Conservation (phyloP, 2,888 invertebrate genomes). For the Eustalomyia histrio region DNA sequence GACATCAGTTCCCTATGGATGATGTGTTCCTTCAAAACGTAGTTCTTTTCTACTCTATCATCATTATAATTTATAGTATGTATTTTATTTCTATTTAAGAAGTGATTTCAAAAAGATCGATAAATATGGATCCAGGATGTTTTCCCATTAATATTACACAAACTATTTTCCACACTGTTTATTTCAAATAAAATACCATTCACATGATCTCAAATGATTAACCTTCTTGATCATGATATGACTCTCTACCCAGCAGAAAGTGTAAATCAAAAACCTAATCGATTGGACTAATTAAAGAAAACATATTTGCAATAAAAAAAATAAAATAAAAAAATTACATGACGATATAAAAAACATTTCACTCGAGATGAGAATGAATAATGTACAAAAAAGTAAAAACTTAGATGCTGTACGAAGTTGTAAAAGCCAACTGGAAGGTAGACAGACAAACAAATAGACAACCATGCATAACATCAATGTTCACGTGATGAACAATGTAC, state of each 20-base stretch:
- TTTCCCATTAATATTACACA: neutral
- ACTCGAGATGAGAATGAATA: neutral
- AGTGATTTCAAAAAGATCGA: too few species aligned
- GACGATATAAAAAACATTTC: slow-evolving; percentile 12
- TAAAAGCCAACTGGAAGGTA: slow-evolving; percentile 22
- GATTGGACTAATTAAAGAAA: slow-evolving; percentile 76
- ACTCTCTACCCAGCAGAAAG: slow-evolving; percentile 19
- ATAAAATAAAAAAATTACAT: slow-evolving; percentile 26
- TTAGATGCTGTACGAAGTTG: neutral
- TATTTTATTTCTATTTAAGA: too few species aligned
- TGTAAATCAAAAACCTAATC: slow-evolving; percentile 77
- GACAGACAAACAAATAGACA: slow-evolving; percentile 29
- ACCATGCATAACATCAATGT: slow-evolving; percentile 64
- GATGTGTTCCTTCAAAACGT: too few species aligned
- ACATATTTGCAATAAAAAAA: slow-evolving; percentile 46
- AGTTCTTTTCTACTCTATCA: too few species aligned
- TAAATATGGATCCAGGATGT: too few species aligned
- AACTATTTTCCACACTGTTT: neutral
- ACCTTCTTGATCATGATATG: slow-evolving; percentile 55
- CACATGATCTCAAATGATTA: slow-evolving; percentile 61
- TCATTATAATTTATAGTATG: too few species aligned
- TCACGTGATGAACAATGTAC: slow-evolving; percentile 65
- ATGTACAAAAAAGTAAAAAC: slow-evolving; percentile 18
- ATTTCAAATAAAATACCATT: slow-evolving; percentile 19
- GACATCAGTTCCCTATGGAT: too few species aligned